Conservation (phyloP, 1,140 invertebrate genomes). For the Aphis gossypii region DNA sequence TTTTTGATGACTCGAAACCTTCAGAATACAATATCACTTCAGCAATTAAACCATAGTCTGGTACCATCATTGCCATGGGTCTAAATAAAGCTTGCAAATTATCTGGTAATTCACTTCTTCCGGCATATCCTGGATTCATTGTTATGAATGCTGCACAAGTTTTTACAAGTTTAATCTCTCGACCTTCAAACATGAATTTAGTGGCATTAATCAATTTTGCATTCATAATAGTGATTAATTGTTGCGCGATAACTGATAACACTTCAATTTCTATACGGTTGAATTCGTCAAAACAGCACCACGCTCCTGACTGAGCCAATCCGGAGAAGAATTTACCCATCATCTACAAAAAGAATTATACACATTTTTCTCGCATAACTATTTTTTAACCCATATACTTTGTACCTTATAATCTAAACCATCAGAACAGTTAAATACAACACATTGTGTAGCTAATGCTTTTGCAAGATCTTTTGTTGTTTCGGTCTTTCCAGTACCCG, state of each 20-base stretch:
- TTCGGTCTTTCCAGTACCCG: slow-evolving; percentile 94
- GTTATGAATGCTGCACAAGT: slow-evolving; percentile 91
- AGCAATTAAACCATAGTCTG: slow-evolving; percentile 89
- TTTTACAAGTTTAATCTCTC: slow-evolving; percentile 83
- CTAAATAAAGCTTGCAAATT: slow-evolving; percentile 87
- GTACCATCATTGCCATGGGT: slow-evolving; percentile 92
- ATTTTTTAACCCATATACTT: not conserved
- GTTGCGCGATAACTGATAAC: slow-evolving; percentile 86
- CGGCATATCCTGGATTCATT: slow-evolving; percentile 89
- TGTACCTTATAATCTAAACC: slow-evolving; percentile 76
- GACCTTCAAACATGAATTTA: slow-evolving; percentile 88
- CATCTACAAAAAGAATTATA: slow-evolving; percentile 65
- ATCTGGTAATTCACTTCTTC: slow-evolving; percentile 83
- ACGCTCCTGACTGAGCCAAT: slow-evolving; percentile 84
- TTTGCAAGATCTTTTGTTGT: slow-evolving; percentile 92
- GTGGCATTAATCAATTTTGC: slow-evolving; percentile 73
- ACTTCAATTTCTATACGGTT: slow-evolving; percentile 92
- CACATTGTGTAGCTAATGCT: slow-evolving; percentile 84
- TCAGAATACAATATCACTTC: slow-evolving; percentile 92
- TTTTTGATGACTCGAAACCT: slow-evolving; percentile 87
- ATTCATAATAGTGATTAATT: slow-evolving; percentile 79
- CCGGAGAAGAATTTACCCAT: slow-evolving; percentile 77
- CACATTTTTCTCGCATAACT: slow-evolving; percentile 73
- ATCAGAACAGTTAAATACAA: slow-evolving; percentile 91
- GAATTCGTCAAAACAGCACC: slow-evolving; percentile 93